These are phyloP conservation scores for Sepioteuthis lessoniana DNA, from an alignment of 2,888 invertebrate genomes.

Conservation along the genomic window DNA sequence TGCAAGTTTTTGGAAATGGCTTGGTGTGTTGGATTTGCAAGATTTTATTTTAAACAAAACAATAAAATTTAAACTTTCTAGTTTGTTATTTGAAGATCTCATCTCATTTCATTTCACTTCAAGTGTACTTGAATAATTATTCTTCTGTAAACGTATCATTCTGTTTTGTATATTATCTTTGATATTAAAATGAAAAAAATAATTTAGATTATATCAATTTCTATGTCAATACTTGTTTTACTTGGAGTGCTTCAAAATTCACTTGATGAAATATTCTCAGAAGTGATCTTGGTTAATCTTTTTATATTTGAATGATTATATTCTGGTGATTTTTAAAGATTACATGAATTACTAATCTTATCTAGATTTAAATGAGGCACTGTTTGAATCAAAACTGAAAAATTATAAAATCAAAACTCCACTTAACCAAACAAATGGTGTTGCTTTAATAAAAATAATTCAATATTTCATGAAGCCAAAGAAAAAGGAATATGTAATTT, in stretches of 20 bases:
- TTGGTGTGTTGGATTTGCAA: not conserved
- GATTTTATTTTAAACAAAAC: not conserved
- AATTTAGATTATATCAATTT: not conserved
- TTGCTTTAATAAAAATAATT: conserved; percentile 33
- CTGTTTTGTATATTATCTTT: no score
- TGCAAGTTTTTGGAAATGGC: not conserved
- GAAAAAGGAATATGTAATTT: not conserved
- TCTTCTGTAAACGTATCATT: not conserved
- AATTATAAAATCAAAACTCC: not conserved
- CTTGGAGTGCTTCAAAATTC: not conserved
- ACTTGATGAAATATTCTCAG: not conserved
- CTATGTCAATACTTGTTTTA: not conserved
- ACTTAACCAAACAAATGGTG: not conserved
- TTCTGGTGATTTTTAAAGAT: not conserved
- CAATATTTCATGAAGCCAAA: not conserved
- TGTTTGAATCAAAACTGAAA: not conserved
- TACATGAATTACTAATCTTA: not conserved
- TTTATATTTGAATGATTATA: not conserved
- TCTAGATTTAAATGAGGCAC: not conserved
- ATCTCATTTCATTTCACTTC: not conserved
- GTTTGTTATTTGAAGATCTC: not conserved
- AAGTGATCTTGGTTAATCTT: not conserved
- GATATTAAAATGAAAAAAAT: no score
- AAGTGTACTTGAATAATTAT: no score
- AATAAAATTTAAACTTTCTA: not conserved